Conservation (phyloP, 2,797 vertebrate genomes). For the Enteromius trimaculatus region DNA sequence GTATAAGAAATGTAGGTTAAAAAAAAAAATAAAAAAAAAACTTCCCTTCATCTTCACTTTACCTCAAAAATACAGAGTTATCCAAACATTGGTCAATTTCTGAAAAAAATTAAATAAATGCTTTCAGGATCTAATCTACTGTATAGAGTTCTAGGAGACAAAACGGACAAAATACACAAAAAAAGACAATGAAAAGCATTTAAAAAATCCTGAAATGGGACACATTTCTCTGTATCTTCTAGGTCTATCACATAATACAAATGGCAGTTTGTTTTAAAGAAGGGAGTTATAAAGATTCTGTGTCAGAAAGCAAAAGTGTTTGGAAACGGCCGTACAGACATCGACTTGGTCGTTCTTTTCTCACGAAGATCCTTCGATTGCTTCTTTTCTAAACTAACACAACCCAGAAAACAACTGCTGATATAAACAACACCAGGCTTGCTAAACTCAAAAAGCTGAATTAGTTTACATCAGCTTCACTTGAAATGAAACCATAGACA, state of each 20-base stretch:
- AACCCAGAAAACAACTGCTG: not conserved
- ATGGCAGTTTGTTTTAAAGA: not conserved
- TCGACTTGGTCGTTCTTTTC: not conserved
- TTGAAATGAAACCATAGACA: not conserved
- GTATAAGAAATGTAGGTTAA: slow-evolving; percentile 42
- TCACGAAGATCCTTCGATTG: not conserved
- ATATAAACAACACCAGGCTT: not conserved
- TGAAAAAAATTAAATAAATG: not conserved
- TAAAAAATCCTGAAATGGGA: not conserved
- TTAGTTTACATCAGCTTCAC: not conserved
- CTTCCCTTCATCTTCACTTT: slow-evolving; percentile 69
- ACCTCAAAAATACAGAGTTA: slow-evolving; percentile 54
- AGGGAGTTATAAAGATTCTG: not conserved
- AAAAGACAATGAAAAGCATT: not conserved
- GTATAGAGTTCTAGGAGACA: not conserved
- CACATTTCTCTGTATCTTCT: not conserved
- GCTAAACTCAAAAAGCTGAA: not conserved
- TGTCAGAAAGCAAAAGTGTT: slow-evolving; percentile 11
- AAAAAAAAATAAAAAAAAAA: slow-evolving; percentile 28
- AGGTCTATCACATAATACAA: not conserved
- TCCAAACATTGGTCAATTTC: not conserved
- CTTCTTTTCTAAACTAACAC: not conserved
- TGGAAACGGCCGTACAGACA: not conserved
- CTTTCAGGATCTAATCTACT: not conserved
- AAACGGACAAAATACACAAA: not conserved